A percentile compares a stretch with the other conserved stretches of the same genome.
These are phyloP conservation scores for Dromococcyx pavoninus DNA, from an alignment of 2,797 vertebrate genomes.

Conservation along the genomic window DNA sequence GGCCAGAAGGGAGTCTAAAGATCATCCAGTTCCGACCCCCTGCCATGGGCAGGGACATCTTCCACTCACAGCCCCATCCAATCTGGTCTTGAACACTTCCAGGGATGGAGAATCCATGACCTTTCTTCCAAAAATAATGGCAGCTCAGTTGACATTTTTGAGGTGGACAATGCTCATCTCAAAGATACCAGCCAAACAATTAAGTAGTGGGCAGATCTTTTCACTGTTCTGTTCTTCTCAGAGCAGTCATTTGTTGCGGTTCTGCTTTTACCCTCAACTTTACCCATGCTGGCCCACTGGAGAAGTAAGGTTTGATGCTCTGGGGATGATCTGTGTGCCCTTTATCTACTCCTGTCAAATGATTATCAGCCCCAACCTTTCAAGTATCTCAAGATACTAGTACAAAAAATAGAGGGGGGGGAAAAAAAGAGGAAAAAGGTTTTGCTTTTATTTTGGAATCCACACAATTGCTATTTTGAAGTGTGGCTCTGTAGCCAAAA, in stretches of 20 bases:
- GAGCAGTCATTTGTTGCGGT: not conserved
- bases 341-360: not conserved
- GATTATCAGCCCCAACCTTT: not conserved
- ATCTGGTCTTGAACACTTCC: too few species aligned
- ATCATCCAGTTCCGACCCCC: too few species aligned
- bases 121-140: not conserved
- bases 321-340: not conserved
- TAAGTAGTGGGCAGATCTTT: not conserved
- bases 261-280: not conserved
- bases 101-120: too few species aligned
- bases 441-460: not conserved
- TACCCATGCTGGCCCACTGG: not conserved
- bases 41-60: too few species aligned
- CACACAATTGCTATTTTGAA: not conserved
- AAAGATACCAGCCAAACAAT: not conserved
- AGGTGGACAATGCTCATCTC: rapidly evolving
- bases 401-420: not conserved
- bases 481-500: not conserved
- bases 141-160: not conserved
- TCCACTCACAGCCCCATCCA: too few species aligned
- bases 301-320: not conserved
- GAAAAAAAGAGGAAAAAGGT: too few species aligned
- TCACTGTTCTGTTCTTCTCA: not conserved
- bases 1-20: too few species aligned
- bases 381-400: not conserved